phyloP scores from a whole-genome alignment of 2,797 vertebrate species.

The Hippoglossus hippoglossus region DNA sequence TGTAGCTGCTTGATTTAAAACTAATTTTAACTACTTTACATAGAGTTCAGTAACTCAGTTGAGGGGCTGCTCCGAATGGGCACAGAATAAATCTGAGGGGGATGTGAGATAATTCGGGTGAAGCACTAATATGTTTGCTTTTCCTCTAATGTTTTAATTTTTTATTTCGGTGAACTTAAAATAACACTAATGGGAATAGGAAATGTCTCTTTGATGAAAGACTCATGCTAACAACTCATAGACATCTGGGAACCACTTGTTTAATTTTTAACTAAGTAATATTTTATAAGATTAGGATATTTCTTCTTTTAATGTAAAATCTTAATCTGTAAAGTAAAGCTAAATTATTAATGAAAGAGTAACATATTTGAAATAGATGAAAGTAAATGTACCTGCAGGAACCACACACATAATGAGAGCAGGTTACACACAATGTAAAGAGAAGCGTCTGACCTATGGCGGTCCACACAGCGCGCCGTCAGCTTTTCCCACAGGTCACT shows the following conservation, averaged over 20 bases:
- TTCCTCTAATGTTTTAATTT: too few relatives aligned
- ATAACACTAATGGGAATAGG: neutral
- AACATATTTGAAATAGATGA: neutral
- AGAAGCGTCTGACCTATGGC: slow-evolving; percentile 83
- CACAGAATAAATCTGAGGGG: neutral
- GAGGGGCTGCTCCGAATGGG: too few relatives aligned
- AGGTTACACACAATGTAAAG: neutral
- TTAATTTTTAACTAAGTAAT: neutral
- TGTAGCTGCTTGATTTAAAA: too few relatives aligned
- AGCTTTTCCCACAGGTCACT: slow-evolving; percentile 98
- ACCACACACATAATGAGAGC: neutral
- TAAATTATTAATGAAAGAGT: neutral
- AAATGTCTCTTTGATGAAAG: neutral
- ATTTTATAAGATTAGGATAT: neutral
- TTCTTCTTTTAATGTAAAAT: neutral
- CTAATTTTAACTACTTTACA: too few relatives aligned
- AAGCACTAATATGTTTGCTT: neutral
- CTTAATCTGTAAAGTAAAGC: neutral
- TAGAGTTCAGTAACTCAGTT: too few relatives aligned
- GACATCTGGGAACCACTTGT: neutral
- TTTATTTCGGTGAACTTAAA: neutral
- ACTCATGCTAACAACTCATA: neutral
- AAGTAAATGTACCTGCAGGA: neutral
- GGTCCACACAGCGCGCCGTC: slow-evolving; percentile 93
- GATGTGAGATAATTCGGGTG: too few relatives aligned